phyloP scores from a whole-genome alignment of 2,113 vertebrate species.

The Rhinopomastus cyanomelas region DNA sequence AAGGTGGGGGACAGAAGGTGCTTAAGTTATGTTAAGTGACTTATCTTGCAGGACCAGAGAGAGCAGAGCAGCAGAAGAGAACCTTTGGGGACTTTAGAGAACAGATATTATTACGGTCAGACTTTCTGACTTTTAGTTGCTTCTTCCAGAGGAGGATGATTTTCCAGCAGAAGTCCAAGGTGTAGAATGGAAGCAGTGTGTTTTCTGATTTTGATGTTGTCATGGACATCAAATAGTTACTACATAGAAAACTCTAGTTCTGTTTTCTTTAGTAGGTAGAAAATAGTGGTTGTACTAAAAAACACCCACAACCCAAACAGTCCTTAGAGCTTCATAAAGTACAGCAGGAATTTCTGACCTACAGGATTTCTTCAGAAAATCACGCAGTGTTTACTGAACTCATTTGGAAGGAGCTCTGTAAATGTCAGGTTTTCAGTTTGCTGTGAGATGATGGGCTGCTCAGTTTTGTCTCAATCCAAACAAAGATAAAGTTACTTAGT shows the following conservation, averaged over 20 bases:
- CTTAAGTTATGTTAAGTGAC: not conserved
- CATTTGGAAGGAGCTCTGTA: conserved; percentile 4
- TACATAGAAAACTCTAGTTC: not conserved
- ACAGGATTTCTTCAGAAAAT: not conserved
- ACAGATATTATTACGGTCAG: not conserved
- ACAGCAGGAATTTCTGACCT: not conserved
- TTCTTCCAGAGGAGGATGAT: not conserved
- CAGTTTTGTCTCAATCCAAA: not conserved
- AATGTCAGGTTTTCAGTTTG: not conserved
- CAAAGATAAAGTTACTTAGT: not conserved
- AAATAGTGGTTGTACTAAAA: not conserved
- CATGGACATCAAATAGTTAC: not conserved
- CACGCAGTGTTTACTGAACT: not conserved
- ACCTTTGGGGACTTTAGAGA: not conserved
- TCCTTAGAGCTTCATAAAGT: not conserved
- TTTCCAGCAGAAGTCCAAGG: not conserved
- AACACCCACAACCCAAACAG: not conserved
- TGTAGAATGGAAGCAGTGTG: not conserved
- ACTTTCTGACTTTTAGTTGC: not conserved
- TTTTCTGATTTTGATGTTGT: not conserved
- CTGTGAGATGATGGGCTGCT: not conserved
- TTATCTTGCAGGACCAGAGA: not conserved
- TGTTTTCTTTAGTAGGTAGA: not conserved
- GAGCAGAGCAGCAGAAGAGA: not conserved
- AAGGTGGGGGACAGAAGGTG: not conserved